Evolutionary conservation across 2,113 vertebrate species (phyloP), one percentile per base, ranked within the genome.

Genomic region (Lophius piscatorius): DNA sequence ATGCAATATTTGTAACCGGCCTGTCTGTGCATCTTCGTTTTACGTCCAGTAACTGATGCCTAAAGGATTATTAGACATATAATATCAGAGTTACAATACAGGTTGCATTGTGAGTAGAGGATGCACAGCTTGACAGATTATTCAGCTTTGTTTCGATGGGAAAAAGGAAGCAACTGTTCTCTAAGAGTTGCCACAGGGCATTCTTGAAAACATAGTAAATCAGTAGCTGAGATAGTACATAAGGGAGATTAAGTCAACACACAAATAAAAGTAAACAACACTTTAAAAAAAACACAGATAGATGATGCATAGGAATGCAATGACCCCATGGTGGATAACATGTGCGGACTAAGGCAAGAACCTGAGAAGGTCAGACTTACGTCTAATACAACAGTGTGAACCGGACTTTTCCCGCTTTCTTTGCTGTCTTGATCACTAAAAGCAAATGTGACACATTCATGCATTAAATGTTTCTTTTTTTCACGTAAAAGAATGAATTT

Each of bases 141-240:
- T 72, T 61, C 77, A 51, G 36, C 49, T 45, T 47, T 17, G 65
- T 54, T 68, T 63, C 57, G 14, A 3, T 39, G 58, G 57, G 61
- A 63, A 50, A n/a, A 66, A 52, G 61, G 62, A 62, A 38, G 63
- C 71, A 57, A 78, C 62, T 81, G 68, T 49, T 86, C 55, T 16
- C 21, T 59, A 41, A 23, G 52, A 62, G 58, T 55, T 40, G 68
- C 65, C 69, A 65, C 18, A 7, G 66, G 76, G 55, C 65, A 67
- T 81, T 74, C 24, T 44, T 55, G 51, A 56, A 79, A 69, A 46
- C 55, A 61, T 28, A 34, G 28, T 39, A 48, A 77, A 66, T 47
- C 34, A 10, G 39, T 47, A 18, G 38, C 4, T 26, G 66, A 55
- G 62, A 49, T 29, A 5, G 21, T 17, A 41, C 44, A 60, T 42